Percentiles rank a stretch among this genome's conserved stretches.
phyloP scores from a whole-genome alignment of 1,140 invertebrate species.

The Aphaenogaster ashmeadi region DNA sequence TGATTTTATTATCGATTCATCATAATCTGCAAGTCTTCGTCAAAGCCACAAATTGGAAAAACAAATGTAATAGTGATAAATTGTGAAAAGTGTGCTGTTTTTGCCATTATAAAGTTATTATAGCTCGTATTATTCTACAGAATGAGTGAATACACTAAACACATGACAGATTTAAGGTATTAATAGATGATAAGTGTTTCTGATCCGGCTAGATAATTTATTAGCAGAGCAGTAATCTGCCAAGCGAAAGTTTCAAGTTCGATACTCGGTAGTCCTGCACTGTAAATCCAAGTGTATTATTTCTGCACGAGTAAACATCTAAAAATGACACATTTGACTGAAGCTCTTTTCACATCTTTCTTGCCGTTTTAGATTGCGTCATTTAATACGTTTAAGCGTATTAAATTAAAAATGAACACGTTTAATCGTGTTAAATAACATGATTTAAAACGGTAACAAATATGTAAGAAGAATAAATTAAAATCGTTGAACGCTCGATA shows the following conservation, averaged over 20 bases:
- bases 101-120: not conserved
- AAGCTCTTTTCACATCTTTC: too few species aligned
- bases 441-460: too few species aligned
- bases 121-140: not conserved
- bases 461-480: too few species aligned
- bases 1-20: not conserved
- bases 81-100: not conserved
- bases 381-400: too few species aligned
- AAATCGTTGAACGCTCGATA: too few species aligned
- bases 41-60: not conserved
- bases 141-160: conserved; percentile 12
- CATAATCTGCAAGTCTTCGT: not conserved
- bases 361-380: too few species aligned
- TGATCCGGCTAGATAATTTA: not conserved
- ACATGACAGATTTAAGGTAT: conserved; percentile 2
- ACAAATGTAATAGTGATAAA: not conserved
- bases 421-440: too few species aligned
- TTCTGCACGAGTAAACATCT: too few species aligned
- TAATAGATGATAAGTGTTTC: not conserved
- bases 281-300: too few species aligned
- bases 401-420: too few species aligned
- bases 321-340: too few species aligned
- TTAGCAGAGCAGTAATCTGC: not conserved
- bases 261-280: not conserved
- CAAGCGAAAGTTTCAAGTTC: not conserved